Percentiles rank a stretch among this genome's conserved stretches.
Evolutionary conservation across 92 coral and sea anemone species (phyloP).

Genomic region (Micromussa lordhowensis): DNA sequence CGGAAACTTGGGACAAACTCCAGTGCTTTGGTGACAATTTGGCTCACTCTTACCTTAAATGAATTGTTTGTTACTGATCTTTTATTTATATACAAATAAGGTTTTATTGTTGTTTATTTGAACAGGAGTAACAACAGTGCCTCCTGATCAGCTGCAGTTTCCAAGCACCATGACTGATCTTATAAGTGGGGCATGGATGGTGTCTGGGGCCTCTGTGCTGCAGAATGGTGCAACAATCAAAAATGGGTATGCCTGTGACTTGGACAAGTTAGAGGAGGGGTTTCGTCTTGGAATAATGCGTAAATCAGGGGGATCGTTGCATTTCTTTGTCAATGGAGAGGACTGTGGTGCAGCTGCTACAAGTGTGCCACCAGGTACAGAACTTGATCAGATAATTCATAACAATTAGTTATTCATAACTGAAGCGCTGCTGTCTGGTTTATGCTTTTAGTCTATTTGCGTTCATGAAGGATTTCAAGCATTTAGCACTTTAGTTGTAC

Average conservation of each 20-base stretch:
- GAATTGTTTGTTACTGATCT: too few relatives aligned
- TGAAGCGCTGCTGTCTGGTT: too few relatives aligned
- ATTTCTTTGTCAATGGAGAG: conserved; percentile 88
- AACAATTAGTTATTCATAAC: too few relatives aligned
- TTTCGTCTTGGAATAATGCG: conserved; percentile 92
- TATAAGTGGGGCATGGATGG: conserved; percentile 87
- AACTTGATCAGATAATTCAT: neutral
- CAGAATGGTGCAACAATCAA: conserved; percentile 88
- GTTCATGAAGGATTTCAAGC: neutral
- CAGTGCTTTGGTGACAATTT: too few relatives aligned
- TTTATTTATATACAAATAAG: neutral
- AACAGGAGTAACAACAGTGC: conserved; percentile 75
- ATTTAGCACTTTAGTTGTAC: too few relatives aligned
- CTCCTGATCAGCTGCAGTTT: conserved; percentile 81
- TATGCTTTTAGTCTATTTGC: too few relatives aligned
- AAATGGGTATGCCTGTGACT: conserved; percentile 95
- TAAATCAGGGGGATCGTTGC: conserved; percentile 85
- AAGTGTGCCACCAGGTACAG: conserved; percentile 84
- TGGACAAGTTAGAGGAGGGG: conserved; percentile 85
- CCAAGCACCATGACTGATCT: conserved; percentile 97
- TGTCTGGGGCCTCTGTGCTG: conserved; percentile 91
- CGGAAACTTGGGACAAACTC: too few relatives aligned
- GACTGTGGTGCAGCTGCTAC: conserved; percentile 91
- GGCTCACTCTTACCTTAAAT: too few relatives aligned
- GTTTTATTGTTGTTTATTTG: neutral